Conservation (phyloP, 1,140 invertebrate species). For the Harlomillsia oculata region DNA sequence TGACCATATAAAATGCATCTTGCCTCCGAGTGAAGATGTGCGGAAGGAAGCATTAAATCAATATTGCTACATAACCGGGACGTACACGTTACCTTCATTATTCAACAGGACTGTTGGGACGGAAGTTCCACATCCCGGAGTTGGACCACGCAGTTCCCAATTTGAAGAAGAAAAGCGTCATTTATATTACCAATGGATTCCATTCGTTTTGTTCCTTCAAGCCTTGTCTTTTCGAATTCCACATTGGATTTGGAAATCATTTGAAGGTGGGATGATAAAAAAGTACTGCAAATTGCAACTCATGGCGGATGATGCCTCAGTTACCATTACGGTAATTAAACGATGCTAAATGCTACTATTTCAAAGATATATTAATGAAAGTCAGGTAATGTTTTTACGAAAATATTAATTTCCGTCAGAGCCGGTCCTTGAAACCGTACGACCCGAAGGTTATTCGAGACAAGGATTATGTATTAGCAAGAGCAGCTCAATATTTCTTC, state of each 20-base stretch:
- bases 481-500: conserved; percentile 16
- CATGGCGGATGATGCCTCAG: conserved; percentile 20
- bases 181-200: conserved; percentile 92
- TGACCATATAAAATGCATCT: conserved; percentile 32
- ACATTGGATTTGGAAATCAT: conserved; percentile 84
- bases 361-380: too few relatives aligned
- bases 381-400: neutral
- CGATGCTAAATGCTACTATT: too few relatives aligned
- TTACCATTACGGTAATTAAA: conserved; percentile 26
- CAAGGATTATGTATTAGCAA: conserved; percentile 12
- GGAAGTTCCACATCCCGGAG: conserved; percentile 61
- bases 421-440: neutral
- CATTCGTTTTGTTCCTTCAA: conserved; percentile 80
- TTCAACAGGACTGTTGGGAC: conserved; percentile 34
- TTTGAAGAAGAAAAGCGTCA: conserved; percentile 49
- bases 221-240: conserved; percentile 75
- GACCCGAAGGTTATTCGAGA: neutral
- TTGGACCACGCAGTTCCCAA: conserved; percentile 55
- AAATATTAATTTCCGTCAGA: neutral
- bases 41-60: conserved; percentile 61
- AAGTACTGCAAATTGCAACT: too few relatives aligned
- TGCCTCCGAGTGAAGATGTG: conserved; percentile 40
- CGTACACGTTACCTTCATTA: conserved; percentile 81
- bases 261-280: conserved; percentile 68
- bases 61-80: conserved; percentile 83